These are phyloP conservation scores for Struthio camelus DNA, from an alignment of 2,113 vertebrate species.

Conservation along the genomic window DNA sequence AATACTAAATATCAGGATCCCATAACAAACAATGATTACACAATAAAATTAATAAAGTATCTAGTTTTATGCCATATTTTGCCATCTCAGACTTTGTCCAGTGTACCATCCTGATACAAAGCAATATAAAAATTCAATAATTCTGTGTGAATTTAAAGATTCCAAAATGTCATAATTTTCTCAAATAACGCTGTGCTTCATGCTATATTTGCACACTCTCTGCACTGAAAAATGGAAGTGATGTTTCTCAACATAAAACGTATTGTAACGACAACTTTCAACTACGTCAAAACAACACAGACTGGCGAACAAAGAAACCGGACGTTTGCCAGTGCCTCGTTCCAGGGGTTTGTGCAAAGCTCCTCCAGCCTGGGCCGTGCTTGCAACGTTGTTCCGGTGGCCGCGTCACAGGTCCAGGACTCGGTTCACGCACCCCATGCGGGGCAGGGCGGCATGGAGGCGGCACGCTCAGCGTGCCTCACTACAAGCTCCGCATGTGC, in stretches of 20 bases:
- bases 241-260: not conserved
- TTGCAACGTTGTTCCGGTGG: accelerated
- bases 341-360: not conserved
- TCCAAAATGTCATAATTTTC: accelerated
- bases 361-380: not conserved
- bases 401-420: not conserved
- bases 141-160: not conserved
- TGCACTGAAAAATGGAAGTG: not conserved
- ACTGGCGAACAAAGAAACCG: not conserved
- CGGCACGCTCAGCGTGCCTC: not conserved
- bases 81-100: not conserved
- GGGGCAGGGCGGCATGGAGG: not conserved
- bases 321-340: accelerated
- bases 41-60: not conserved
- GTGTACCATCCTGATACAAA: not conserved
- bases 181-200: not conserved
- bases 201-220: not conserved
- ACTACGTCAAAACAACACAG: not conserved
- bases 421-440: not conserved
- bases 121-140: too few relatives aligned
- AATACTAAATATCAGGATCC: not conserved
- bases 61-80: not conserved
- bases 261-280: not conserved
- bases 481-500: not conserved
- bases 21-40: not conserved